Evolutionary conservation across 2,113 vertebrate species (phyloP).

Genomic region (Notarius quadriscutis): DNA sequence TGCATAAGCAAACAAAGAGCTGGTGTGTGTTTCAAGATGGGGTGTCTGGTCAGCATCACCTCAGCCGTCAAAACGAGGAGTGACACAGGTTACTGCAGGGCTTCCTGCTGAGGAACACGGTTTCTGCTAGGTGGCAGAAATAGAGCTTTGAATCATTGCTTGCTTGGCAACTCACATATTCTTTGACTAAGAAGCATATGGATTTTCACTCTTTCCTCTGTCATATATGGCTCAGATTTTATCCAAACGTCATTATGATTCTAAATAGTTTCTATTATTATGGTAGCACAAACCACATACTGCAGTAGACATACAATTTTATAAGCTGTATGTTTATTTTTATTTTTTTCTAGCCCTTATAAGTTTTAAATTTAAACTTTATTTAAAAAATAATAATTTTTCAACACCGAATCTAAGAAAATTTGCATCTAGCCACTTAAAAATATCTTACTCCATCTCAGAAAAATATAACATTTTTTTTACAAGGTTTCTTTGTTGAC

Average conservation of each 20-base stretch:
- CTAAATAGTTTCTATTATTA: background rate
- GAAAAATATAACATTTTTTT: background rate
- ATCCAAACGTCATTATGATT: background rate
- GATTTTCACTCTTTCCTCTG: constrained; percentile 42
- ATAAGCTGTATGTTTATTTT: background rate
- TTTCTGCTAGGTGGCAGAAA: constrained; percentile 54
- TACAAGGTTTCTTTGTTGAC: background rate
- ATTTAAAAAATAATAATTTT: background rate
- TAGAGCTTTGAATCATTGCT: constrained; percentile 72
- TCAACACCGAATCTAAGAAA: background rate
- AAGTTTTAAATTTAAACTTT: background rate
- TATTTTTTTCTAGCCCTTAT: background rate
- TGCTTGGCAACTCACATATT: constrained; percentile 66
- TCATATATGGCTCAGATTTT: background rate
- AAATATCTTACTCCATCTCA: background rate
- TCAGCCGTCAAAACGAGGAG: constrained; percentile 76
- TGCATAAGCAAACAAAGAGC: constrained; percentile 83
- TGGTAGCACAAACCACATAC: background rate
- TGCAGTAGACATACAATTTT: background rate
- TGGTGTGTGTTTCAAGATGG: constrained; percentile 90
- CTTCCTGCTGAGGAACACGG: constrained; percentile 76
- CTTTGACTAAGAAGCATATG: constrained; percentile 63
- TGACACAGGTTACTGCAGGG: constrained; percentile 89
- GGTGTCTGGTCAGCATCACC: constrained; percentile 87
- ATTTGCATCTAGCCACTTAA: background rate